Conservation (phyloP, 2,888 invertebrate species). For the Plebejus melissa region DNA sequence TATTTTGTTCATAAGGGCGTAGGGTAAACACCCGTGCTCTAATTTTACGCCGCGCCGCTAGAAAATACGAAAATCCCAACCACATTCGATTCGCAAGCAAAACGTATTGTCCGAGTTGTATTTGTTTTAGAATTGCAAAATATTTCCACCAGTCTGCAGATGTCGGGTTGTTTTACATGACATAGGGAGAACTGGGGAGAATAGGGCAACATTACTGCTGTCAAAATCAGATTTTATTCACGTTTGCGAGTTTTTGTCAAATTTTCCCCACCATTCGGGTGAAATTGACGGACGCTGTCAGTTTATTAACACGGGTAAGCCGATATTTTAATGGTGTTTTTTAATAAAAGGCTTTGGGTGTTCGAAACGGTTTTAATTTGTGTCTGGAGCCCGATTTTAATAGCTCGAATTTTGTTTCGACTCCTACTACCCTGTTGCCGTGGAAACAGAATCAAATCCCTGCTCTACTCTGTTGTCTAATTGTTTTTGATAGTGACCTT, state of each 20-base stretch:
- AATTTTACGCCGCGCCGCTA: not conserved
- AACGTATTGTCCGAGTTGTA: slow-evolving; percentile 15
- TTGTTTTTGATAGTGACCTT: too few species aligned
- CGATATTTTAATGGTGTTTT: not conserved
- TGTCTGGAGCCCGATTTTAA: not conserved
- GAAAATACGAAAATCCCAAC: not conserved
- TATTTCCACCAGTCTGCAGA: slow-evolving; percentile 22
- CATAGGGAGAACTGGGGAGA: not conserved
- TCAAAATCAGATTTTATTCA: slow-evolving; percentile 21
- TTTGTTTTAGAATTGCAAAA: slow-evolving; percentile 28
- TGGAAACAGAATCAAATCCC: not conserved
- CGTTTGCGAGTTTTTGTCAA: slow-evolving; percentile 10
- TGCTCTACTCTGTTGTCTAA: too few species aligned
- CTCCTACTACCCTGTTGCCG: not conserved
- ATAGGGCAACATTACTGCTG: slow-evolving; percentile 9
- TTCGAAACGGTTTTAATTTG: not conserved
- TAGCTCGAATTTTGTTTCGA: not conserved
- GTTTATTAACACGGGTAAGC: slow-evolving; percentile 5
- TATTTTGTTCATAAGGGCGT: not conserved
- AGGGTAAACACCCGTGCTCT: not conserved
- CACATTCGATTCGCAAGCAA: slow-evolving; percentile 14
- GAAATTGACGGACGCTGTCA: slow-evolving; percentile 3
- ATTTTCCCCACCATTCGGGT: not conserved
- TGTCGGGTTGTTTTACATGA: slow-evolving; percentile 26
- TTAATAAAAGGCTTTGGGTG: not conserved